Conservation (phyloP, 2,113 vertebrate genomes). For the Sander vitreus region DNA sequence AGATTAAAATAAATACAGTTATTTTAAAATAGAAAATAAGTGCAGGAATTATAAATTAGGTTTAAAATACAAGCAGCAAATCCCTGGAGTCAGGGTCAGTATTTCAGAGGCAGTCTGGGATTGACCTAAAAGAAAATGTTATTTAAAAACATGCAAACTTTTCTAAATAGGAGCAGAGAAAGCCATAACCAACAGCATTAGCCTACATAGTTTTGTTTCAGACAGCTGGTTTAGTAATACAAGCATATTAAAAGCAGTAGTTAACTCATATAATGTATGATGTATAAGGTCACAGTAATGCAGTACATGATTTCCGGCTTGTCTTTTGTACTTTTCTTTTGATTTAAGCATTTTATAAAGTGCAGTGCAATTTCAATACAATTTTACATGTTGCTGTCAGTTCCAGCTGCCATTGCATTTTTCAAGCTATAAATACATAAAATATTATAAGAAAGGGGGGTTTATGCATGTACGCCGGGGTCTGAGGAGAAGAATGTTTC, state of each 20-base stretch:
- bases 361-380: background rate
- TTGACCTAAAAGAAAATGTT: too few relatives aligned
- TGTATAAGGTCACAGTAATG: too few relatives aligned
- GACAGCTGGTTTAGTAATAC: background rate
- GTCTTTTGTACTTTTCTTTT: background rate
- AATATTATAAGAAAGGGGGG: background rate
- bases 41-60: background rate
- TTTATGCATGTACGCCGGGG: background rate
- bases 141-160: background rate
- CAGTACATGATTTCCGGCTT: background rate
- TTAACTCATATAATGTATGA: background rate
- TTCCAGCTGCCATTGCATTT: too few relatives aligned
- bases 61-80: background rate
- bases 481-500: background rate
- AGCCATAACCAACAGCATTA: background rate
- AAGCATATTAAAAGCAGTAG: background rate
- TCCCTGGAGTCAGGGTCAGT: background rate
- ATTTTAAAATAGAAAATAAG: conserved; percentile 5
- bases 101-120: background rate
- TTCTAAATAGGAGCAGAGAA: background rate
- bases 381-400: too few relatives aligned
- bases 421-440: background rate
- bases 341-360: background rate
- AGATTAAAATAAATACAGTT: conserved; percentile 9
- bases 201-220: background rate